Percentiles rank a stretch among this genome's conserved stretches.
These are phyloP conservation scores for Halictus ligatus DNA, from an alignment of 2,888 invertebrate genomes.

Conservation along the genomic window DNA sequence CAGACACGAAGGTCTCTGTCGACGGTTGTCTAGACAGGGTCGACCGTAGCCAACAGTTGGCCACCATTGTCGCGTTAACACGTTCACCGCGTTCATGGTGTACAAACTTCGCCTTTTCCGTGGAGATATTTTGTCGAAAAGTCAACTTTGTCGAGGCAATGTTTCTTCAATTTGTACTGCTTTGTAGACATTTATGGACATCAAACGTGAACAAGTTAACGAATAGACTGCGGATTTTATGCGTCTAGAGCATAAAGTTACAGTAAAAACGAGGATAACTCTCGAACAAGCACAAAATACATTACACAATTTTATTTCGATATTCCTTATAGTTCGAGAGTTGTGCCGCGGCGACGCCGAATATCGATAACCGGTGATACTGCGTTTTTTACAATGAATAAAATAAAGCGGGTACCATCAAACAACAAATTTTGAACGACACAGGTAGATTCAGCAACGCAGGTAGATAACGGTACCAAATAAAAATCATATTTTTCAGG, in stretches of 20 bases:
- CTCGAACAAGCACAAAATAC: no score
- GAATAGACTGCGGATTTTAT: no score
- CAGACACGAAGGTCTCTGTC: slow-evolving; percentile 7
- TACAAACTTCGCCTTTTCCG: neutral
- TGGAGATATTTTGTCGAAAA: neutral
- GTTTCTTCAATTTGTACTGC: neutral
- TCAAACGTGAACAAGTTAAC: no score
- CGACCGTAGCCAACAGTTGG: neutral
- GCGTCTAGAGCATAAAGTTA: no score
- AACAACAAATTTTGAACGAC: neutral
- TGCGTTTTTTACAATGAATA: neutral
- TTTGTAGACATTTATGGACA: no score
- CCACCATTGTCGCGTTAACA: neutral
- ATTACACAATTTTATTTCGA: neutral
- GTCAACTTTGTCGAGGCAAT: neutral
- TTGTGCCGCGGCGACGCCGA: neutral
- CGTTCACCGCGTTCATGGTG: neutral
- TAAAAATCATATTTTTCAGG: neutral
- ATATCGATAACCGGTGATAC: neutral
- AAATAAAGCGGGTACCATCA: neutral
- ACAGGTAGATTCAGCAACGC: neutral
- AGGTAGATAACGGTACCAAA: neutral
- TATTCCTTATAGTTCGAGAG: neutral
- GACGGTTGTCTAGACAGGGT: neutral
- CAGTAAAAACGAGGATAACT: no score